phyloP scores from a whole-genome alignment of 1,140 invertebrate genomes.

The Steinernema feltiae region DNA sequence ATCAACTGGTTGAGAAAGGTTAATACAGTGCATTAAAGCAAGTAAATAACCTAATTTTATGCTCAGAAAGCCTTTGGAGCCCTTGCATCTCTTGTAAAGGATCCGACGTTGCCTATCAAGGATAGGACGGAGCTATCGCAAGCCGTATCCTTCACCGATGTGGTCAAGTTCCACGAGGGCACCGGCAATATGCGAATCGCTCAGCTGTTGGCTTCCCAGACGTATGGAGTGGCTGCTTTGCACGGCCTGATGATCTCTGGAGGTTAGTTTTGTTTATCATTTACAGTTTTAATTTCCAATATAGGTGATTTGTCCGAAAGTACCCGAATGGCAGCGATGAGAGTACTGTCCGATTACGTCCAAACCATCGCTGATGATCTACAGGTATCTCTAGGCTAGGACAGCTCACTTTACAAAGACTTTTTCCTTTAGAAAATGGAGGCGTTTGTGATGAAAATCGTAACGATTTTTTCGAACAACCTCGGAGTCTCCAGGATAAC shows the following conservation, averaged over 20 bases:
- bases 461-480: background rate
- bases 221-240: background rate
- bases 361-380: background rate
- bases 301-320: background rate
- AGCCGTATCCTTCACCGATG: background rate
- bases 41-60: no score
- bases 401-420: background rate
- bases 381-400: background rate
- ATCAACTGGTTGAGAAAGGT: slow-evolving; percentile 4
- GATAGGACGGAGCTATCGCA: background rate
- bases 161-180: background rate
- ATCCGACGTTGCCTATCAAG: background rate
- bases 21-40: no score
- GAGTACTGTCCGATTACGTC: background rate
- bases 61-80: slow-evolving; percentile 19
- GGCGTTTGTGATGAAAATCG: background rate
- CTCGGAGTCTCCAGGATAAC: background rate
- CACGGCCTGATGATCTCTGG: background rate
- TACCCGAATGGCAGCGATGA: background rate
- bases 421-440: background rate
- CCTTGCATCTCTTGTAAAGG: slow-evolving; percentile 1
- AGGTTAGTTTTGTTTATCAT: background rate
- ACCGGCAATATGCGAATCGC: background rate
- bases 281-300: background rate
- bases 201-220: background rate